Evolutionary conservation across 2,797 vertebrate genomes (phyloP).

Genomic region (Galaxias olidus): DNA sequence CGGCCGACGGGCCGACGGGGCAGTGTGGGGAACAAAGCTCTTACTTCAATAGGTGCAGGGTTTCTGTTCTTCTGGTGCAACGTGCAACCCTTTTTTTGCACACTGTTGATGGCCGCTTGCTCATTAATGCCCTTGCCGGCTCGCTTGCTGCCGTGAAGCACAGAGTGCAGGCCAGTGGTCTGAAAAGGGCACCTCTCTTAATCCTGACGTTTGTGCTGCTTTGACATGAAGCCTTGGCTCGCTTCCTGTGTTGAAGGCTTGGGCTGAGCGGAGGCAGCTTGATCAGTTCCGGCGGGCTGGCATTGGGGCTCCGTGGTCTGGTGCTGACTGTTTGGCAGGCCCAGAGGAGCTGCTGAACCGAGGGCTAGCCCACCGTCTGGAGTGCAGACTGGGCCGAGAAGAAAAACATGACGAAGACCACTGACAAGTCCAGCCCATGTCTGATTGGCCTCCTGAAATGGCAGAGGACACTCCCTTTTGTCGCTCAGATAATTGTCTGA

Average conservation of each 20-base stretch:
- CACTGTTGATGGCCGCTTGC: no score
- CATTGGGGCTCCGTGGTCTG: neutral
- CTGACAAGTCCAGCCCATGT: no score
- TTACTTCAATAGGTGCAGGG: no score
- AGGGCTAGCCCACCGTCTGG: neutral
- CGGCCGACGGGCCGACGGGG: neutral
- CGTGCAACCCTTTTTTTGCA: no score
- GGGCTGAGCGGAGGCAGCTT: neutral
- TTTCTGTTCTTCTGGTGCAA: no score
- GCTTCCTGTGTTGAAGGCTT: neutral
- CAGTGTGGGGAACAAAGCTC: no score
- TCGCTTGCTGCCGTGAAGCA: neutral
- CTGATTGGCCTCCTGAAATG: neutral
- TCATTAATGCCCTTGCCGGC: neutral
- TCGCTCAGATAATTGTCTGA: neutral
- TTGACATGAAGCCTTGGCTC: neutral
- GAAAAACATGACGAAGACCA: neutral
- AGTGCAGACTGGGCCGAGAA: neutral
- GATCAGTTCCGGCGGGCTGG: neutral
- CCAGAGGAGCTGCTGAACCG: neutral
- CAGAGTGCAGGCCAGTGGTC: neutral
- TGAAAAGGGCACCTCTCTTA: neutral
- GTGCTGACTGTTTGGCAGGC: neutral
- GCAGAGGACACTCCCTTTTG: neutral
- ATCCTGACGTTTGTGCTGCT: conserved; percentile 5